These are phyloP conservation scores for Brachyptera risi DNA, from an alignment of 2,888 invertebrate species.

Conservation along the genomic window DNA sequence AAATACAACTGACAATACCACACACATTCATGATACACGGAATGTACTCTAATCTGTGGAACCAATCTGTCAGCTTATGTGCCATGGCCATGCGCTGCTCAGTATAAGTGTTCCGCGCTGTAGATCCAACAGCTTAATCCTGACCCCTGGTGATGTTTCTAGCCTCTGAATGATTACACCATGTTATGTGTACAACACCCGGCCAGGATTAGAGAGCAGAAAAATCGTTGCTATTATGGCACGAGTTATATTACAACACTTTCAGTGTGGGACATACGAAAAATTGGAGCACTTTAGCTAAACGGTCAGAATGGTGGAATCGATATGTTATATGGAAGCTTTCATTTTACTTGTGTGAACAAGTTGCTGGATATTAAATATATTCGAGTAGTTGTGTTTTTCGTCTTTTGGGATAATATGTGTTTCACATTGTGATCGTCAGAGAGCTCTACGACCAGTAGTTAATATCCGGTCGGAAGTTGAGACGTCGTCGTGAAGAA, in stretches of 20 bases:
- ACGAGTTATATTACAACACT: background rate
- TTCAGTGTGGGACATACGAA: background rate
- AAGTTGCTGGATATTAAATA: no score
- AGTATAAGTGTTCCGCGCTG: background rate
- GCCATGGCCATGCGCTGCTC: no score
- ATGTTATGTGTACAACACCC: background rate
- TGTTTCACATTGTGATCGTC: no score
- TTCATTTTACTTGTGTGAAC: no score
- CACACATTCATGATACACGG: no score
- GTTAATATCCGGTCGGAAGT: no score
- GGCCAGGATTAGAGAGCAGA: conserved; percentile 12
- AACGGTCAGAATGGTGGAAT: background rate
- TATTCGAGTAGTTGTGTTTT: no score
- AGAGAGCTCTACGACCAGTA: no score
- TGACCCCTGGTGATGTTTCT: background rate
- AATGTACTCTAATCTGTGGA: no score
- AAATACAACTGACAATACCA: no score
- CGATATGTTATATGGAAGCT: conserved; percentile 1
- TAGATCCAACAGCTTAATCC: background rate
- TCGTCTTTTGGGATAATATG: no score
- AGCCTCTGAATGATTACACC: conserved; percentile 12
- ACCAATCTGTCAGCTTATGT: background rate
- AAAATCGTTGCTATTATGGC: conserved; percentile 10
- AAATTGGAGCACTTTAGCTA: conserved; percentile 13
- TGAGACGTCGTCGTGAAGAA: no score